Base-by-base conservation (phyloP, 2,888 invertebrate genomes). In the Lepetodrilus schrolli region DNA sequence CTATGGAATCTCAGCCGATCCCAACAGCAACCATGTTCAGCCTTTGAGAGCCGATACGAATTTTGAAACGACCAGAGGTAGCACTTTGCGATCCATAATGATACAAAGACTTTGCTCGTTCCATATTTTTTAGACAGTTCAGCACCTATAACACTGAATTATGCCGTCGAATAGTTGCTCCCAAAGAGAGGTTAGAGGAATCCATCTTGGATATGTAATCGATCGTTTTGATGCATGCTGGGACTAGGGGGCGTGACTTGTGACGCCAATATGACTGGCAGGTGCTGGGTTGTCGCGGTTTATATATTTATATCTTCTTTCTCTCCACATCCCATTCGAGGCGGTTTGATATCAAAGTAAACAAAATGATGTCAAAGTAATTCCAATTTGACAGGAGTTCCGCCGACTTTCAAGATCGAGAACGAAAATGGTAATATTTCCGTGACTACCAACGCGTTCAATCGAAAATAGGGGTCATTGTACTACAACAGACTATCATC, bases 121-220 rank as follows among this genome's bases (percentile, higher is more conserved):
- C 2, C 26, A 30, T 23, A n/a, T 30, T n/a, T 34, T 58, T 58
- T 17, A 58, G 17, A 34, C 58, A 58, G n/a, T 13, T 21, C n/a
- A 17, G 17, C 30, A 23, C 17, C 26, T 17, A 30, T 17, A 58
- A 23, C 26, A 23, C 30, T 26, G 7, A 58, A 30, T 30, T 58
- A 17, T 26, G 17, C n/a, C 17, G 26, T 58, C 30, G 58, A 30
- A 58, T 58, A 34, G 34, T 58, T 13, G 58, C 58, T 58, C 34
- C 58, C 5, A 30, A 30, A 17, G 34, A 17, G 26, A 58, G 58
- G 26, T 30, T 58, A 17, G 17, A n/a, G 58, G 58, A 23, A 58
- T 58, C 58, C 58, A 58, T 58, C 30, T 58, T 58, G 58, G 58
- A 58, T 58, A 58, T 34, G 34, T 30, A 17, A 58, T 58, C 30